Base-by-base conservation (phyloP, 23 tunicate genomes). In the Trididemnum miniatum region DNA sequence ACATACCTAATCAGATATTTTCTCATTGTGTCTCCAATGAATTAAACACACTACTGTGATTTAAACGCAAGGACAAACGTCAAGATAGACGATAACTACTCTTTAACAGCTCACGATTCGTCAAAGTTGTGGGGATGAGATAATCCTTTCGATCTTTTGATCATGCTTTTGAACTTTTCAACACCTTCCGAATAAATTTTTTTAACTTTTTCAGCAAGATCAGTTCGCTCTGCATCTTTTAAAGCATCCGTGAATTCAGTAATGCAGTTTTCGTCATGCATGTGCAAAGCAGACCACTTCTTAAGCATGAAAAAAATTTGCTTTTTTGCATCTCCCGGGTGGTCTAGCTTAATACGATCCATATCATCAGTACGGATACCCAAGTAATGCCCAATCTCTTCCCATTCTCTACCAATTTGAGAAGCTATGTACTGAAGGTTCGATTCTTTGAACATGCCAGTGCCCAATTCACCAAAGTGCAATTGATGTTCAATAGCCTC, bases 391-490 rank as follows among this genome's bases (percentile, higher is more conserved):
- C 97, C 97, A 26, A 91, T 44, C 33, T 86, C 84, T 64, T 51
- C 39, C 97, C 97, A 91, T 44, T 91, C 97, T 2, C 50, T 67
- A 7, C 97, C 97, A 57, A 91, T 82, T 29, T 82, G 33, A 31
- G 80, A 63, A 2, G 97, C 87, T 20, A 91, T 71, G 28, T 35
- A 65, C 27, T 88, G 74, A 35, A 91, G 72, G 27, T 77, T 86
- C 25, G 63, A 59, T 69, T 91, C 97, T 18, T 82, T 76, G 44
- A 91, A 91, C 97, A 86, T 86, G 26, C 97, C 97, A 30, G 91
- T 72, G 1, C 91, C 90, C 31, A 82, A 44, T 28, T 85, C 91
- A 7, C 90, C 97, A 79, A 62, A 91, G 37, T 82, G 36, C 18
- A 81, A 59, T 29, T 34, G 35, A 44, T 84, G 73, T 40, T 76